These are phyloP conservation scores for Podarcis raffonei DNA, from an alignment of 2,113 vertebrate species.

Conservation along the genomic window DNA sequence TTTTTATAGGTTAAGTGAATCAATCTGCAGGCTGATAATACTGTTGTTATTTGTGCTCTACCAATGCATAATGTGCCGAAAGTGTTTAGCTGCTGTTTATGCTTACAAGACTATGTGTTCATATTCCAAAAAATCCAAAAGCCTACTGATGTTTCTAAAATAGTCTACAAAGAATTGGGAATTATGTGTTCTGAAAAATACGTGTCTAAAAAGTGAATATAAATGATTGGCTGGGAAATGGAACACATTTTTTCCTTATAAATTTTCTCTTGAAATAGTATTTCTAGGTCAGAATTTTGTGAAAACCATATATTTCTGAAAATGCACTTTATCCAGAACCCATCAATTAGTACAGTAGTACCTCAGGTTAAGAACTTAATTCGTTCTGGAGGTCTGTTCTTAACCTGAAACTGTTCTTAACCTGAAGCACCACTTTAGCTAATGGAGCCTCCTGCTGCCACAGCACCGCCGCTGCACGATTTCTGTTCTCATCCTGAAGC, in stretches of 20 bases:
- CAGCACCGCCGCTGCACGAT: no score
- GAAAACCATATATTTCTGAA: not conserved
- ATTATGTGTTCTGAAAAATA: slow-evolving; percentile 9
- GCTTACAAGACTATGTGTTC: not conserved
- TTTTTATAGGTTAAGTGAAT: not conserved
- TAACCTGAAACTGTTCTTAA: no score
- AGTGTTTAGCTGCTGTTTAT: not conserved
- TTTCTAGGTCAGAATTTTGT: slow-evolving; percentile 12
- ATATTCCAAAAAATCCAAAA: slow-evolving; percentile 6
- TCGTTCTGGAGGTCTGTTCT: no score
- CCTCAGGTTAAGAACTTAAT: no score
- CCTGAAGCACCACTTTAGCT: no score
- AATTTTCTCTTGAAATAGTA: slow-evolving; percentile 10
- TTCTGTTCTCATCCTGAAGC: no score
- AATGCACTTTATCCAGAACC: not conserved
- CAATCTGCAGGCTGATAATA: not conserved
- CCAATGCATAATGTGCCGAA: not conserved
- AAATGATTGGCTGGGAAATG: slow-evolving; percentile 10
- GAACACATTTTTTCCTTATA: not conserved
- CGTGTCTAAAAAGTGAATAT: not conserved
- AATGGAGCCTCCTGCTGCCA: no score
- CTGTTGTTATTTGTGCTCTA: not conserved
- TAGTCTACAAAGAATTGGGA: not conserved
- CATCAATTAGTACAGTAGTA: no score
- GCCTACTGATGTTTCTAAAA: not conserved